Evolutionary conservation across 2,797 vertebrate species (phyloP).

Genomic region (Anas bernieri): DNA sequence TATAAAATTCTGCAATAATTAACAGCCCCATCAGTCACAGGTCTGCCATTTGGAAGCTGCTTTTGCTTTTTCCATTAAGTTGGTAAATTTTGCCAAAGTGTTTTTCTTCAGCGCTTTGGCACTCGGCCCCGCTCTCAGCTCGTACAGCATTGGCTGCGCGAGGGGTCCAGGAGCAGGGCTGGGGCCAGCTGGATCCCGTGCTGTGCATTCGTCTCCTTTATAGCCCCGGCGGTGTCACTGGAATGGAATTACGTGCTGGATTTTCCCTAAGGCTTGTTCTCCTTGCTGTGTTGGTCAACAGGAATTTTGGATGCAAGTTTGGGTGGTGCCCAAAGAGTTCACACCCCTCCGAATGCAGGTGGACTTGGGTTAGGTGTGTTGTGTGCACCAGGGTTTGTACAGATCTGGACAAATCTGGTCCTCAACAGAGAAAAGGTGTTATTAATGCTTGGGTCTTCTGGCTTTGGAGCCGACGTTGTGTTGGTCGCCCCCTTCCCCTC

Average conservation of each 20-base stretch:
- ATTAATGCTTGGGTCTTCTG: not conserved
- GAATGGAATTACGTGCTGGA: constrained; percentile 30
- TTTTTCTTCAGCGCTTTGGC: constrained; percentile 61
- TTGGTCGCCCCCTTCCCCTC: not conserved
- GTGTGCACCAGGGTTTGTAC: not conserved
- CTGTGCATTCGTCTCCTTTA: not conserved
- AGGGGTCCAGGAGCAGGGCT: constrained; percentile 38
- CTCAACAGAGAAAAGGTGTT: not conserved
- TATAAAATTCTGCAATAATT: constrained; percentile 51
- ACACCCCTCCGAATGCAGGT: too few relatives aligned
- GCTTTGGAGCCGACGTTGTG: fast-evolving
- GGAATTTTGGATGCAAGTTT: not conserved
- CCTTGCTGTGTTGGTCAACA: not conserved
- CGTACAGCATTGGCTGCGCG: not conserved
- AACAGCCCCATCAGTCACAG: constrained; percentile 59
- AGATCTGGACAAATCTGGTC: not conserved
- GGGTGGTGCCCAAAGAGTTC: not conserved
- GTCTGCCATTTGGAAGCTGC: constrained; percentile 66
- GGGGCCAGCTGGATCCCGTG: constrained; percentile 55
- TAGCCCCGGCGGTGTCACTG: not conserved
- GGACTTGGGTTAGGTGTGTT: not conserved
- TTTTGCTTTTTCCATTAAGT: constrained; percentile 73
- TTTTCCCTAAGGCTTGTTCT: constrained; percentile 15
- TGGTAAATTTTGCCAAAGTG: constrained; percentile 66
- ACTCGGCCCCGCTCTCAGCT: fast-evolving